Evolutionary conservation across 2,888 invertebrate genomes (phyloP), one percentile per base, ranked within the genome.

Genomic region (Ceriagrion tenellum): DNA sequence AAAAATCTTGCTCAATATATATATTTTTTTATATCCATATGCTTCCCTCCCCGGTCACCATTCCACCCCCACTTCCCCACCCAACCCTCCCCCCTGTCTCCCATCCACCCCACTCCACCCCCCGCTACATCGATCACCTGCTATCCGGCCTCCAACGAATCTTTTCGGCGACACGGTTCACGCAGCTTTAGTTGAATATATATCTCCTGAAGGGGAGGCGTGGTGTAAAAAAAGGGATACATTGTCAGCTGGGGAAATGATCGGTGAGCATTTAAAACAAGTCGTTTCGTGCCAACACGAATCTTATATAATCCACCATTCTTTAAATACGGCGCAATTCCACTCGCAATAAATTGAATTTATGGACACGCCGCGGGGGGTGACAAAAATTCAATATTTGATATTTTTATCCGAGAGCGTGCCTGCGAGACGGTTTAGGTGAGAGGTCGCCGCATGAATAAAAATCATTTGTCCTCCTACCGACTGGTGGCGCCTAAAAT

Each of bases 181-280:
- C 74, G 47, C 47, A 55, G 93, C 93, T 69, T 93, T 93, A 93
- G 93, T 93, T 93, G 93, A 93, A 93, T 69, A 93, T 93, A 93
- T 93, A 93, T 93, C 93, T 93, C 93, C 55, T 20, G 30, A 81
- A 35, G 16, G 81, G 81, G 81, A 30, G 30, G 81, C 13, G 35
- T n/a, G n/a, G n/a, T n/a, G 81, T 13, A 26, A 4, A n/a, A 59
- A 91, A 91, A 91, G 74, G 69, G 69, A 69, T 55, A 47, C 69
- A 93, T 91, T 91, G 91, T 63, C 91, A 63, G 91, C 40, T 40
- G 40, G 91, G n/a, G 35, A 63, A 74, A 74, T 26, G 93, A 47
- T 69, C 63, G 93, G 93, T 30, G 93, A 69, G 93, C 93, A 47
- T 93, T 93, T 93, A 93, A 93, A 93, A 69, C 93, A 93, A 93